Percentiles rank a stretch among this genome's conserved stretches.
Conservation (phyloP, 92 coral and sea anemone genomes). For the Palythoa heliodiscus region DNA sequence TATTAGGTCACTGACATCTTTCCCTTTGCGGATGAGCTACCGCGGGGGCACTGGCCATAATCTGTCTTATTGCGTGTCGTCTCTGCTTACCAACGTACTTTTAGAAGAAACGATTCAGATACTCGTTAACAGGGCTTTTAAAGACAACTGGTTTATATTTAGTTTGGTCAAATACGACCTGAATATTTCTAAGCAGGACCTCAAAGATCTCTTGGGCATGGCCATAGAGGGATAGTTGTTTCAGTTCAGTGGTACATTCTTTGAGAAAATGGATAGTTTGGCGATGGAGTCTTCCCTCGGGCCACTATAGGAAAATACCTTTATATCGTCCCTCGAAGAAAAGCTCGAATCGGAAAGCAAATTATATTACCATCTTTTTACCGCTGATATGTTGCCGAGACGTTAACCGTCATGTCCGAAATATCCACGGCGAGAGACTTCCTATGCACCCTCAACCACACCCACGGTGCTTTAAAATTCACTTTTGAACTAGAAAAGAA, state of each 20-base stretch:
- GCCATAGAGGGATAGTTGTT: constrained; percentile 29
- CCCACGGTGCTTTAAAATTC: no score
- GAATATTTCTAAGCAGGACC: constrained; percentile 11
- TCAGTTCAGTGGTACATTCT: constrained; percentile 10
- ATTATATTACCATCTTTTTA: no score
- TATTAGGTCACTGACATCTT: constrained; percentile 50
- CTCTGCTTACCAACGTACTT: background rate
- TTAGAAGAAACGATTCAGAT: background rate
- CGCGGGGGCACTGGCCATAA: background rate
- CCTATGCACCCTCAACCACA: no score
- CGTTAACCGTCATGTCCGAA: no score
- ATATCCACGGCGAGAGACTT: no score
- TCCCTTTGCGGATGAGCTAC: constrained; percentile 29
- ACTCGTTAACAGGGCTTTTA: constrained; percentile 24
- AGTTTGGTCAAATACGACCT: constrained; percentile 1
- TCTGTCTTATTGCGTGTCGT: background rate
- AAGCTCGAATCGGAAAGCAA: background rate
- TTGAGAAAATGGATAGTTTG: constrained; percentile 32
- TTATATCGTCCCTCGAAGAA: constrained; percentile 33
- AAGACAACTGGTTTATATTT: constrained; percentile 26
- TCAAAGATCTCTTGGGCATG: background rate
- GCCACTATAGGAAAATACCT: constrained; percentile 8
- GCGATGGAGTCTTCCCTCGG: constrained; percentile 36
- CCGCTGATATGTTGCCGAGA: no score
- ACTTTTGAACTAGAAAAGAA: no score